Evolutionary conservation across 2,113 vertebrate species (phyloP), one percentile per base, ranked within the genome.

Genomic region (Thinocorus orbignyianus): DNA sequence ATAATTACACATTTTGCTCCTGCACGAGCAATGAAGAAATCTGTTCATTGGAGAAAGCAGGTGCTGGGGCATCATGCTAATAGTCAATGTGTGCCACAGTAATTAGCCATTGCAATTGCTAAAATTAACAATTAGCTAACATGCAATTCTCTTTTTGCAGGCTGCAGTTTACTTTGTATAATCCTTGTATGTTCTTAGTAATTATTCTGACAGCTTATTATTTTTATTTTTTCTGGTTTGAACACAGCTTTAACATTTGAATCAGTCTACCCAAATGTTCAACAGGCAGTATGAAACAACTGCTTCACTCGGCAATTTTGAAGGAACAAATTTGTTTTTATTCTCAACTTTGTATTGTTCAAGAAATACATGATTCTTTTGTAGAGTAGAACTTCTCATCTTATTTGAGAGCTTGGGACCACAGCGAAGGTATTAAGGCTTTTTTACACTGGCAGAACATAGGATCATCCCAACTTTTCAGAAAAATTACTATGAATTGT

Each of bases 121-220:
- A 99, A 99, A 99, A 99, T 99, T 99, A 99, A 99, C 99, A 99
- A 99, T 99, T 99, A 99, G 99, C 99, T 99, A 99, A 99, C 99
- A 99, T 99, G 99, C 99, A 99, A 99, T 99, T 99, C 99, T 98
- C 98, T 97, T 98, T 98, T 98, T 98, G 98, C 98, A 98, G 98
- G 98, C 98, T 96, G 98, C 98, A 98, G 98, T 99, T 99, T 98
- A 98, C 98, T 98, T 98, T 98, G 98, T 98, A 98, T 99, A 99
- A 99, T 99, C 98, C 99, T 98, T 98, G 98, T 98, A 98, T 98
- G 98, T 98, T 98, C 98, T 98, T 98, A 98, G 98, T 98, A 98
- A 98, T 98, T 98, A 98, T 98, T 99, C 98, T 98, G 98, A 98
- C 98, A 98, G 98, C 97, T 98, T 98, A 98, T 99, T 98, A 98